Conservation (phyloP, 2,797 vertebrate species). For the Poliocrania exsul region DNA sequence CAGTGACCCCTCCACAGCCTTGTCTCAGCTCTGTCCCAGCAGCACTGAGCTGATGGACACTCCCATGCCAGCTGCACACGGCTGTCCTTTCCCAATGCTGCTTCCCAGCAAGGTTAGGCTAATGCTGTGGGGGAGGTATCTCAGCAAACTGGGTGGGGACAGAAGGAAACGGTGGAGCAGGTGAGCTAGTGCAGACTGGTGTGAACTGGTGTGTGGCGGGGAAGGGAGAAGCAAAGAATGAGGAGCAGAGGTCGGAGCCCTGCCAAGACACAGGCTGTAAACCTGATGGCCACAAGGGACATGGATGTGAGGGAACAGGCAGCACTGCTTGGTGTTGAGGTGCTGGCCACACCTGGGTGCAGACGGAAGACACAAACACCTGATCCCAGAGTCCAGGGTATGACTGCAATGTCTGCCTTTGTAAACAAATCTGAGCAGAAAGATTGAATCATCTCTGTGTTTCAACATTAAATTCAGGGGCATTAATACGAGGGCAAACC, state of each 20-base stretch:
- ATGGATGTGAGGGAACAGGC: background rate
- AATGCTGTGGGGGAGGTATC: background rate
- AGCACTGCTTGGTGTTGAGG: no score
- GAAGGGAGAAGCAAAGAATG: background rate
- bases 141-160: background rate
- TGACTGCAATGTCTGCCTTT: background rate
- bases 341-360: background rate
- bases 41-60: rapidly evolving
- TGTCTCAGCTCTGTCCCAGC: background rate
- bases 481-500: rapidly evolving
- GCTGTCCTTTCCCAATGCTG: background rate
- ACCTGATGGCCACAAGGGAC: background rate
- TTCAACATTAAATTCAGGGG: background rate
- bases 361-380: background rate
- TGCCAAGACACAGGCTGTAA: background rate
- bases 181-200: background rate
- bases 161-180: rapidly evolving
- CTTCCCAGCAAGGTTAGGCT: background rate
- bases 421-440: background rate
- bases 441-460: background rate
- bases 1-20: no score
- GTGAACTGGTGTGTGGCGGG: background rate
- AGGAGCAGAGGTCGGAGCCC: background rate
- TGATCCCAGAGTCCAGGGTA: background rate
- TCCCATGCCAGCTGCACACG: rapidly evolving